A percentile compares a stretch with the other conserved stretches of the same genome.
phyloP scores from a whole-genome alignment of 2,888 invertebrate genomes.

The Galerucella calmariensis region DNA sequence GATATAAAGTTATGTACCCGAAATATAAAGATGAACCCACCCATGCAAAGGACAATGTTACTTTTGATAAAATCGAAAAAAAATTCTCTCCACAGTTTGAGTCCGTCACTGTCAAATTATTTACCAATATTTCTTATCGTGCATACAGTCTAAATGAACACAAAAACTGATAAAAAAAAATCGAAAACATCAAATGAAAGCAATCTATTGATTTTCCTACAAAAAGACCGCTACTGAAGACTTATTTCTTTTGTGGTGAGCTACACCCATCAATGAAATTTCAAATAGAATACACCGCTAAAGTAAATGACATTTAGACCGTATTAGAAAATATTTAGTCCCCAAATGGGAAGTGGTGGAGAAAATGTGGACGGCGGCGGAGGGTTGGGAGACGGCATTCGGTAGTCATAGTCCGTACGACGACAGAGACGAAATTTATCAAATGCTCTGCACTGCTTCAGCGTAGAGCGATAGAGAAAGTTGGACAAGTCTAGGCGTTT shows the following conservation, averaged over 20 bases:
- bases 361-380: conserved; percentile 10
- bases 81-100: no score
- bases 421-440: conserved; percentile 40
- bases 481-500: conserved; percentile 19
- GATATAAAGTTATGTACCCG: no score
- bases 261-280: conserved; percentile 37
- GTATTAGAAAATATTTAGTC: conserved; percentile 46
- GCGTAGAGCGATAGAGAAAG: conserved; percentile 22
- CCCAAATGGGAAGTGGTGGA: conserved; percentile 29
- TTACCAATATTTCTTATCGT: no score
- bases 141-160: no score
- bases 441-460: conserved; percentile 41
- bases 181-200: no score
- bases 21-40: no score
- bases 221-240: background rate
- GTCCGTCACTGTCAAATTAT: no score
- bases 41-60: no score
- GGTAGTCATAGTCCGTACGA: conserved; percentile 38
- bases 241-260: conserved; percentile 24
- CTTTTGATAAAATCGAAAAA: no score
- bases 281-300: conserved; percentile 41
- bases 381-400: conserved; percentile 33
- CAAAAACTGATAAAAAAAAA: no score
- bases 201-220: background rate
- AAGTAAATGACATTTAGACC: conserved; percentile 46